Percentiles rank a stretch among this genome's conserved stretches.
Evolutionary conservation across 1,140 invertebrate genomes (phyloP).

Genomic region (Apolygus lucorum): DNA sequence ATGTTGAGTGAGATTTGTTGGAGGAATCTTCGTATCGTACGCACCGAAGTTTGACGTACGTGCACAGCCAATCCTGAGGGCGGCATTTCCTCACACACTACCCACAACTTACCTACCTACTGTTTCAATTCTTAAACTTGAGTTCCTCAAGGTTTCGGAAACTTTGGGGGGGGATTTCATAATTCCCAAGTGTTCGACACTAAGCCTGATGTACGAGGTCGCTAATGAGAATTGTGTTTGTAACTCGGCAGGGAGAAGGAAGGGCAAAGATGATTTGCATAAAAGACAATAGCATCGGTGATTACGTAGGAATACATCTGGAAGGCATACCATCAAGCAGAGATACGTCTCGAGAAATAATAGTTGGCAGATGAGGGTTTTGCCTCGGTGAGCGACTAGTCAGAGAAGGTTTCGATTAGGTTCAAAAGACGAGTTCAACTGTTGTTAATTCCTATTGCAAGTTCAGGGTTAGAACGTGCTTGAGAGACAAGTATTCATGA

Average conservation of each 20-base stretch:
- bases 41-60: too few species aligned
- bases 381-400: not conserved
- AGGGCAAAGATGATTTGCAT: not conserved
- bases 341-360: not conserved
- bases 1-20: too few species aligned
- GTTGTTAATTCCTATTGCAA: too few species aligned
- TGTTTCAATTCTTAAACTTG: too few species aligned
- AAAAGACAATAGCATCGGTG: not conserved
- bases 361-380: not conserved
- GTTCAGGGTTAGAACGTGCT: too few species aligned
- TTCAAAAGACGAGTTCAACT: too few species aligned
- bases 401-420: too few species aligned
- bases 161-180: not conserved
- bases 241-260: not conserved
- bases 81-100: too few species aligned
- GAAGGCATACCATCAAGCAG: not conserved
- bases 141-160: not conserved
- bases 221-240: not conserved
- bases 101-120: too few species aligned
- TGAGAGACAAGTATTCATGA: too few species aligned
- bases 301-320: not conserved
- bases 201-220: not conserved
- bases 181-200: not conserved
- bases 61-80: too few species aligned
- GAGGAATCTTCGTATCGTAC: too few species aligned